Conservation (phyloP, 2,888 invertebrate genomes). For the Melitaea athalia region DNA sequence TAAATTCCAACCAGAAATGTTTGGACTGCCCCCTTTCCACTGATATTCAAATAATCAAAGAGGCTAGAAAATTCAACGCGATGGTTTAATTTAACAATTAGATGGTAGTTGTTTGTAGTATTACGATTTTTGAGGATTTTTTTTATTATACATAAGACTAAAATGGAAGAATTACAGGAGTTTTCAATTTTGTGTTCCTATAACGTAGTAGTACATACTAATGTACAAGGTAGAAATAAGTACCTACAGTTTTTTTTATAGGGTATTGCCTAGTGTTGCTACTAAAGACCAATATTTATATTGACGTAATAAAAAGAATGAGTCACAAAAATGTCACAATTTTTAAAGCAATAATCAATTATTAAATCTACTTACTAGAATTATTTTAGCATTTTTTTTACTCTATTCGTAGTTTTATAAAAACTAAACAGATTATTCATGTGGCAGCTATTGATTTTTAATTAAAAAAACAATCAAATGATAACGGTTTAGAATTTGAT, state of each 20-base stretch:
- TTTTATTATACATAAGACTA: neutral
- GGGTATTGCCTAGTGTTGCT: neutral
- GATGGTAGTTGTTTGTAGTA: conserved; percentile 9
- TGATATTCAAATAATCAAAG: conserved; percentile 29
- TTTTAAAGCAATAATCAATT: no score
- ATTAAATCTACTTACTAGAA: no score
- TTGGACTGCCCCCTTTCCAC: conserved; percentile 90
- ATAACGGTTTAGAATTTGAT: no score
- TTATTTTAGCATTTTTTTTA: no score
- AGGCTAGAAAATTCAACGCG: neutral
- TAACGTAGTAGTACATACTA: neutral
- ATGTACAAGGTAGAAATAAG: neutral
- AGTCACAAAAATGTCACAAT: no score
- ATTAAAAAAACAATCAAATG: no score
- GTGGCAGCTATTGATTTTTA: no score
- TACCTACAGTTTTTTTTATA: neutral
- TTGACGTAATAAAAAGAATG: no score
- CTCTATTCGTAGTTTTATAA: no score
- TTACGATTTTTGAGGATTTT: neutral
- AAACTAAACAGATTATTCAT: no score
- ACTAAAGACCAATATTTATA: no score
- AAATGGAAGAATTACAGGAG: conserved; percentile 1
- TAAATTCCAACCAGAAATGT: conserved; percentile 91
- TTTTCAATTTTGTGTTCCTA: neutral
- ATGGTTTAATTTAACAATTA: conserved; percentile 6